Evolutionary conservation across 1,140 invertebrate genomes (phyloP).

Genomic region (Ditylenchus dipsaci): DNA sequence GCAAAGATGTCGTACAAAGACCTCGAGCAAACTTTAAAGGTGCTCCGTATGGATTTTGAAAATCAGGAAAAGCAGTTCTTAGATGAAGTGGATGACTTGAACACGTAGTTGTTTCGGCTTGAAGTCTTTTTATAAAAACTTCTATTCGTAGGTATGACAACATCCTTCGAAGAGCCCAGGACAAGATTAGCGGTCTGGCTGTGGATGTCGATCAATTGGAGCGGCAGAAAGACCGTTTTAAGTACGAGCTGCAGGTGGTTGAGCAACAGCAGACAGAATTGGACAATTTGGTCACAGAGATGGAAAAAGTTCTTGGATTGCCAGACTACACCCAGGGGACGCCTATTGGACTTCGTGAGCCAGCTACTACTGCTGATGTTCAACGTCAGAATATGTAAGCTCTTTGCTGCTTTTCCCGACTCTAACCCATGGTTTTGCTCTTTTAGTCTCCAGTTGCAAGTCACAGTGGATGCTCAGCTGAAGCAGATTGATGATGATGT

Average conservation of each 20-base stretch:
- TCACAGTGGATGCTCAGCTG: slow-evolving; percentile 25
- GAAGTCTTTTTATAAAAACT: too few relatives aligned
- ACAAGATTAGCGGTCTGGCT: slow-evolving; percentile 20
- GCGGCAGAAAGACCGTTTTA: slow-evolving; percentile 26
- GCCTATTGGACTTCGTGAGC: slow-evolving; percentile 8
- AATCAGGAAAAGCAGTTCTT: slow-evolving; percentile 27
- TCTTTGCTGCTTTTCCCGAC: too few relatives aligned
- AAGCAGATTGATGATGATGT: slow-evolving; percentile 33
- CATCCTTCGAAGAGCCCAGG: slow-evolving; percentile 24
- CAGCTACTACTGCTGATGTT: slow-evolving; percentile 16
- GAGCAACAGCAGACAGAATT: slow-evolving; percentile 27
- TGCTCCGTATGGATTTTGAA: slow-evolving; percentile 28
- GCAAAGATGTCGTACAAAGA: slow-evolving; percentile 30
- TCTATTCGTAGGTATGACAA: slow-evolving; percentile 10
- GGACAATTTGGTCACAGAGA: slow-evolving; percentile 16
- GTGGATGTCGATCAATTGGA: slow-evolving; percentile 26
- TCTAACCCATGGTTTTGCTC: too few relatives aligned
- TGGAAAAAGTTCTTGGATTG: slow-evolving; percentile 16
- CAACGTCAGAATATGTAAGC: slow-evolving; percentile 32
- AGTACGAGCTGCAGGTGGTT: slow-evolving; percentile 27
- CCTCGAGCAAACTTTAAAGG: slow-evolving; percentile 11
- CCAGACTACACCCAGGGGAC: slow-evolving; percentile 7
- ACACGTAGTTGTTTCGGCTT: neutral
- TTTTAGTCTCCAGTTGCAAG: slow-evolving; percentile 23
- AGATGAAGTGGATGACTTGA: slow-evolving; percentile 34